phyloP scores from a whole-genome alignment of 2,113 vertebrate species.

The Pterophyllum scalare region DNA sequence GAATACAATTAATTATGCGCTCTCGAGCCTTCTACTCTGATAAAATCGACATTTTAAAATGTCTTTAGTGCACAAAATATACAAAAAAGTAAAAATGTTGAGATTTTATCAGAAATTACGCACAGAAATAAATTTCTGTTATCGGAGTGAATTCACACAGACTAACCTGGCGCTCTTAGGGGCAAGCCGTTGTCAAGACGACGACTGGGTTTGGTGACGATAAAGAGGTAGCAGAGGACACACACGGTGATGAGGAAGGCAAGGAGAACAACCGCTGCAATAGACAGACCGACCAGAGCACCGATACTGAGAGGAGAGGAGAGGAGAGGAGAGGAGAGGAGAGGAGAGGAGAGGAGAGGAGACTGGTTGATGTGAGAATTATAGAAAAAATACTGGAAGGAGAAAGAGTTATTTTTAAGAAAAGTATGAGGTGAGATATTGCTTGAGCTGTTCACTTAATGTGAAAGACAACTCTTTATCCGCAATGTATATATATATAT shows the following conservation, averaged over 20 bases:
- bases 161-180: slow-evolving; percentile 85
- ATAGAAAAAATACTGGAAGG: not conserved
- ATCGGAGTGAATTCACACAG: not conserved
- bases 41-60: not conserved
- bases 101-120: not conserved
- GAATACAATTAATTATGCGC: not conserved
- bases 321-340: not conserved
- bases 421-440: too few species aligned
- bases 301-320: slow-evolving; percentile 81
- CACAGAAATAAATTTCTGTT: not conserved
- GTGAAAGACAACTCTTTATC: not conserved
- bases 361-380: too few species aligned
- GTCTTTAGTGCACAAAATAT: not conserved
- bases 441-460: not conserved
- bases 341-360: not conserved
- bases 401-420: too few species aligned
- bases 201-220: slow-evolving; percentile 89
- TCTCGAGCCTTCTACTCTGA: not conserved
- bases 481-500: not conserved
- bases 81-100: not conserved
- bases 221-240: slow-evolving; percentile 94
- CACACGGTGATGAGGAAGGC: slow-evolving; percentile 92
- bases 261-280: slow-evolving; percentile 90
- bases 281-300: slow-evolving; percentile 90
- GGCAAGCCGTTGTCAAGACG: slow-evolving; percentile 88